Percentiles rank a stretch among this genome's conserved stretches.
These are phyloP conservation scores for Cantharis rufa DNA, from an alignment of 2,888 invertebrate genomes.

Conservation along the genomic window DNA sequence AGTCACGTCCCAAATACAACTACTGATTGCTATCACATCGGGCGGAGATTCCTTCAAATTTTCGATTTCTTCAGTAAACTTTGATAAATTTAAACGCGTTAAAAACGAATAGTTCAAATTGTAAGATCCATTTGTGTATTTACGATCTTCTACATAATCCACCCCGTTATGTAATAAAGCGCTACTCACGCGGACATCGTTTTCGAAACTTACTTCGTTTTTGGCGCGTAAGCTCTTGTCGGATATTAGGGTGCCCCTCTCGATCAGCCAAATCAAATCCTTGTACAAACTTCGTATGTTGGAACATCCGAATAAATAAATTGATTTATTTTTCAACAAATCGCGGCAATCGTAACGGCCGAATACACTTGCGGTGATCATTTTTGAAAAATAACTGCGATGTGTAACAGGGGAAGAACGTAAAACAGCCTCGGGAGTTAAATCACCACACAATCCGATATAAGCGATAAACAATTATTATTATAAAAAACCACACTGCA, in stretches of 20 bases:
- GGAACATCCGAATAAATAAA: slow-evolving; percentile 38
- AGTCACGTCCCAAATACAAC: slow-evolving; percentile 41
- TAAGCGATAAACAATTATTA: no score
- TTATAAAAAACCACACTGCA: no score
- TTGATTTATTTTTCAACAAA: slow-evolving; percentile 26
- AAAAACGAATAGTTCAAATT: slow-evolving; percentile 33
- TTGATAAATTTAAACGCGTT: slow-evolving; percentile 29
- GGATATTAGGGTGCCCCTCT: slow-evolving; percentile 29
- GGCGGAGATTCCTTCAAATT: slow-evolving; percentile 18
- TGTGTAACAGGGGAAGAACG: neutral
- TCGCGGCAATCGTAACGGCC: neutral
- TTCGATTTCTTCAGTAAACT: slow-evolving; percentile 27
- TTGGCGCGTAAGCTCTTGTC: slow-evolving; percentile 23
- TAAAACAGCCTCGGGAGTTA: neutral
- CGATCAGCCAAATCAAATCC: slow-evolving; percentile 36
- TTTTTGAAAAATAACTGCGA: neutral
- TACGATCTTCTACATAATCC: slow-evolving; percentile 34
- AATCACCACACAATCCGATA: neutral
- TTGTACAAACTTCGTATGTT: slow-evolving; percentile 38
- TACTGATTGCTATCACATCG: slow-evolving; percentile 37
- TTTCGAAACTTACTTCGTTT: slow-evolving; percentile 32
- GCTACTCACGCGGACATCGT: slow-evolving; percentile 31
- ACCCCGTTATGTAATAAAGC: slow-evolving; percentile 28
- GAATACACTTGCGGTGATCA: neutral
- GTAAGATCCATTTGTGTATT: slow-evolving; percentile 11